Evolutionary conservation across 2,113 vertebrate species (phyloP).

Genomic region (Pteropus alecto): DNA sequence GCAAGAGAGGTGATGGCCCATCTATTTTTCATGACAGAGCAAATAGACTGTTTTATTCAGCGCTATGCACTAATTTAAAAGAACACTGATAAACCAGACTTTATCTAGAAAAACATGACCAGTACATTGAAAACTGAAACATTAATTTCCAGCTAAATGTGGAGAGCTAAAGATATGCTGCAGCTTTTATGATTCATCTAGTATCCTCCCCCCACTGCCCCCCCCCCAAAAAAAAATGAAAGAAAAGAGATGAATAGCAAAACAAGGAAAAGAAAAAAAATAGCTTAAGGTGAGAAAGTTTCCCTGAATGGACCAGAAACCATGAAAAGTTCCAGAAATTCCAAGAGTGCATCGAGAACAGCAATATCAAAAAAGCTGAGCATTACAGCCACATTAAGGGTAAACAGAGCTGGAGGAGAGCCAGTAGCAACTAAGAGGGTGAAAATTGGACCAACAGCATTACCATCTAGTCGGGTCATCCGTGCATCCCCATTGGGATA

Average conservation of each 20-base stretch:
- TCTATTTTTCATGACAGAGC: background rate
- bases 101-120: background rate
- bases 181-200: background rate
- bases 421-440: background rate
- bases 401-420: background rate
- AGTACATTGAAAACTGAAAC: background rate
- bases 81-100: background rate
- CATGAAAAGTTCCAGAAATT: background rate
- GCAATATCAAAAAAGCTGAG: background rate
- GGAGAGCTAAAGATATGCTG: background rate
- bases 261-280: background rate
- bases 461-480: too few relatives aligned
- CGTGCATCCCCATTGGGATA: background rate
- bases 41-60: background rate
- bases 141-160: background rate
- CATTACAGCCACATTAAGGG: background rate
- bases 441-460: background rate
- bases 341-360: background rate
- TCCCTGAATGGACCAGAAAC: background rate
- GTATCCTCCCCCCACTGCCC: fast-evolving
- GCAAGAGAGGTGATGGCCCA: background rate
- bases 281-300: background rate
- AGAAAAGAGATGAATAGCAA: background rate
- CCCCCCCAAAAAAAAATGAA: background rate
- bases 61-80: background rate